Percentiles rank a stretch among this genome's conserved stretches.
These are phyloP conservation scores for Cacatua alba DNA, from an alignment of 2,113 vertebrate species.

Conservation along the genomic window DNA sequence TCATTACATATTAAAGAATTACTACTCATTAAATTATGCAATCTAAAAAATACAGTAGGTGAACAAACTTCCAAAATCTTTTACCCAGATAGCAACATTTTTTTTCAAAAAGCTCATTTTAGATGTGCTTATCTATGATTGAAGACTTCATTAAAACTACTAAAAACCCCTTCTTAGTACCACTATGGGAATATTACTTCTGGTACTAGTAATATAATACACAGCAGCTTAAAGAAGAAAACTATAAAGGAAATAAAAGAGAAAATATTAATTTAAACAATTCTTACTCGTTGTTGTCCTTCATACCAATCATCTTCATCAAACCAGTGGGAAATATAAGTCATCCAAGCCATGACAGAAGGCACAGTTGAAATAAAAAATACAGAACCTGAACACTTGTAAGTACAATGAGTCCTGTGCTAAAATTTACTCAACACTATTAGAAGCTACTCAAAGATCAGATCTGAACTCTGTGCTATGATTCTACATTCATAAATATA, in stretches of 20 bases:
- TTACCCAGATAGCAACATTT: not conserved
- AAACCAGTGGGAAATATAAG: constrained; percentile 79
- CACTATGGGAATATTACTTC: not conserved
- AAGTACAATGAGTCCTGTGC: constrained; percentile 23
- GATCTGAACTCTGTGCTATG: not conserved
- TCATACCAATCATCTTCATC: constrained; percentile 83
- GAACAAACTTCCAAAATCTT: not conserved
- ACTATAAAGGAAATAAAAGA: not conserved
- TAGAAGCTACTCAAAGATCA: not conserved
- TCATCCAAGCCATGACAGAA: constrained; percentile 76
- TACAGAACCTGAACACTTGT: constrained; percentile 42
- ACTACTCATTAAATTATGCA: not conserved
- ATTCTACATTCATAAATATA: not conserved
- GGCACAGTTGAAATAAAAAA: constrained; percentile 51
- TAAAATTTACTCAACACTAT: constrained; percentile 37
- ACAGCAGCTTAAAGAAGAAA: not conserved
- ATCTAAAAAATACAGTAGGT: not conserved
- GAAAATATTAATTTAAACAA: constrained; percentile 46
- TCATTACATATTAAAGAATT: not conserved
- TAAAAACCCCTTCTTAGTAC: not conserved
- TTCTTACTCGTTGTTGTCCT: constrained; percentile 80
- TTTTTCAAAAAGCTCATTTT: not conserved
- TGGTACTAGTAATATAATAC: not conserved
- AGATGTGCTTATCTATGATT: not conserved
- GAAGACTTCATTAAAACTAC: not conserved